Base-by-base conservation (phyloP, 2,113 vertebrate genomes). In the Epinephelus cyanopodus region DNA sequence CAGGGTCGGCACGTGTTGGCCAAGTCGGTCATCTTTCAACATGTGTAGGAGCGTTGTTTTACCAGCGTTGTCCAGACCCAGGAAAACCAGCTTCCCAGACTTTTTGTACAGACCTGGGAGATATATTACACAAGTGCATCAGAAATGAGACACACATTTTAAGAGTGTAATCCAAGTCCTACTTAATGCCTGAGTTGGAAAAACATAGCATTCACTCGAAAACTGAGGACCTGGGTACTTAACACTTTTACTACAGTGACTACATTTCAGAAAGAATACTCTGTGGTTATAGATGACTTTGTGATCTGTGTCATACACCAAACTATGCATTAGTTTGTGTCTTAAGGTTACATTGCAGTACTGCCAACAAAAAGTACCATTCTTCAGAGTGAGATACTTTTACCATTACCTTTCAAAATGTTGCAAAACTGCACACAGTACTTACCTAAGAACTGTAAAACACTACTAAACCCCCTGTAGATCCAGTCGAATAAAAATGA, bases 31-130 rank as follows among this genome's bases (percentile, higher is more conserved):
- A 54, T 99, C 97, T 92, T 98, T 99, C 37, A 99, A 95, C 98
- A 99, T 99, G 89, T 99, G 97, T 65, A 99, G 94, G 82, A 99
- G 95, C 19, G 98, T 99, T 75, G 98, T 99, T 96, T 99, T 99
- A 61, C 98, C 98, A 0, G 98, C 97, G 50, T 99, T 99, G 91
- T 99, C 98, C 93, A 99, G 92, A 15, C 98, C 98, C 87, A 99
- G 95, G 90, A 99, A 99, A 39, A 99, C 97, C 74, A 99, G 95
- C 83, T 99, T 99, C 64, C 98, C 98, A 63, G 94, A 96, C 90
- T 99, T 99, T 94, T 97, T 99, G 91, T 99, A 99, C 70, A 99
- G 92, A 89, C 98, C 98, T 99, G 69, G 8, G 71, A 64, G 8
- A 63, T 74, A 65, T 19, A 64, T 54, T 74, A 77, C 12, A 37